Conservation (phyloP, 2,113 vertebrate genomes). For the Bambusicola thoracicus region DNA sequence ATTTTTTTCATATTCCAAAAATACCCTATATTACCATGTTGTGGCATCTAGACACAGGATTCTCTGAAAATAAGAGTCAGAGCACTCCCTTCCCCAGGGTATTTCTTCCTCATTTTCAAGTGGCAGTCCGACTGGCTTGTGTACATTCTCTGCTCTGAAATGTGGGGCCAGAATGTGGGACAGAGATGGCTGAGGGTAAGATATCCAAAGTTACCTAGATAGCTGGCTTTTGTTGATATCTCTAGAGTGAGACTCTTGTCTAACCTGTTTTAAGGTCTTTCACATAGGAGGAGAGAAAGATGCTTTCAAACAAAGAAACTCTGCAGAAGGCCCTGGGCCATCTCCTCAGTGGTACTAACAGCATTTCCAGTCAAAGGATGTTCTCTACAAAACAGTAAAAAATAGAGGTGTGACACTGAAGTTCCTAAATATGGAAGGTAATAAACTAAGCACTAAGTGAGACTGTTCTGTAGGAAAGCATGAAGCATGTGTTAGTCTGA, state of each 20-base stretch:
- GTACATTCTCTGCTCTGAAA: neutral
- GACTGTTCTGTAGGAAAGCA: neutral
- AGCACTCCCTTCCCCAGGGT: neutral
- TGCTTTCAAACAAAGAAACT: neutral
- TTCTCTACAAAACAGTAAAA: neutral
- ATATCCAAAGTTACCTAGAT: neutral
- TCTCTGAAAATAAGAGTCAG: neutral
- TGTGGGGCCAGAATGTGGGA: neutral
- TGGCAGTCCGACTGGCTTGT: neutral
- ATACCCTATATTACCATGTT: neutral
- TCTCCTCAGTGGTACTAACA: neutral
- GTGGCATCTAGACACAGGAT: neutral
- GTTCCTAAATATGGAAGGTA: neutral
- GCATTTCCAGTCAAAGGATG: neutral
- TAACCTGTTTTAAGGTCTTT: neutral
- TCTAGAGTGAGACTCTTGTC: neutral
- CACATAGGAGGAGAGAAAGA: neutral
- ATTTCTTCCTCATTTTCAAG: rapidly evolving
- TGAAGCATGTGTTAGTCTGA: neutral
- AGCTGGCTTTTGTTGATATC: neutral
- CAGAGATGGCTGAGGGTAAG: neutral
- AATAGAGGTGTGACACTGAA: neutral
- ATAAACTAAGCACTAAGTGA: neutral
- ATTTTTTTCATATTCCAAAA: neutral
- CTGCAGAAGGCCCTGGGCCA: neutral